Evolutionary conservation across 2,113 vertebrate genomes (phyloP).

Genomic region (Cathartes aura): DNA sequence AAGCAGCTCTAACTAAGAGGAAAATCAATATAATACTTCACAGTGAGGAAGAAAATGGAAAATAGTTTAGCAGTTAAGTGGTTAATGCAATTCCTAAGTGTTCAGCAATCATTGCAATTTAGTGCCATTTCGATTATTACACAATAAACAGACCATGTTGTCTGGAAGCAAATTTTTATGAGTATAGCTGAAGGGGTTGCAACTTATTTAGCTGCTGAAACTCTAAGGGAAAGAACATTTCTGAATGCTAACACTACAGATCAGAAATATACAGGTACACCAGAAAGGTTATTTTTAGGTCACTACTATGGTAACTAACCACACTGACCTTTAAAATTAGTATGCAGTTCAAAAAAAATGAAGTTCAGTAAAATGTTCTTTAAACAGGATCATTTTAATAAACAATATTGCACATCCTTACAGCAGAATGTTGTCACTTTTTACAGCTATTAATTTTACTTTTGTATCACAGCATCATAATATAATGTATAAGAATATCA

Average conservation of each 20-base stretch:
- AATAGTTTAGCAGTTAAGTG: slow-evolving; percentile 77
- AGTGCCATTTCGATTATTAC: slow-evolving; percentile 89
- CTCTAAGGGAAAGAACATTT: slow-evolving; percentile 77
- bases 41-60: slow-evolving; percentile 53
- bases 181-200: slow-evolving; percentile 86
- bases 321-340: slow-evolving; percentile 77
- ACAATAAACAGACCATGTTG: slow-evolving; percentile 89
- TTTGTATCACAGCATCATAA: slow-evolving; percentile 23
- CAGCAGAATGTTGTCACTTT: slow-evolving; percentile 54
- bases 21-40: slow-evolving; percentile 31
- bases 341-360: slow-evolving; percentile 68
- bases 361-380: slow-evolving; percentile 68
- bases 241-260: slow-evolving; percentile 71
- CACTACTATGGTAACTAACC: slow-evolving; percentile 74
- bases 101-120: slow-evolving; percentile 85
- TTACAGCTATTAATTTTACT: slow-evolving; percentile 49
- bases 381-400: slow-evolving; percentile 53
- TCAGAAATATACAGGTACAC: slow-evolving; percentile 79
- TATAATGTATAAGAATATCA: not conserved
- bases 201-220: slow-evolving; percentile 84
- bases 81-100: slow-evolving; percentile 86
- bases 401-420: slow-evolving; percentile 34
- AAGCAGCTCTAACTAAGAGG: slow-evolving; percentile 51
- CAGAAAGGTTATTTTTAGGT: slow-evolving; percentile 79
- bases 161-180: slow-evolving; percentile 89